phyloP scores from a whole-genome alignment of 2,113 vertebrate genomes.

The Siphamia tubifer region DNA sequence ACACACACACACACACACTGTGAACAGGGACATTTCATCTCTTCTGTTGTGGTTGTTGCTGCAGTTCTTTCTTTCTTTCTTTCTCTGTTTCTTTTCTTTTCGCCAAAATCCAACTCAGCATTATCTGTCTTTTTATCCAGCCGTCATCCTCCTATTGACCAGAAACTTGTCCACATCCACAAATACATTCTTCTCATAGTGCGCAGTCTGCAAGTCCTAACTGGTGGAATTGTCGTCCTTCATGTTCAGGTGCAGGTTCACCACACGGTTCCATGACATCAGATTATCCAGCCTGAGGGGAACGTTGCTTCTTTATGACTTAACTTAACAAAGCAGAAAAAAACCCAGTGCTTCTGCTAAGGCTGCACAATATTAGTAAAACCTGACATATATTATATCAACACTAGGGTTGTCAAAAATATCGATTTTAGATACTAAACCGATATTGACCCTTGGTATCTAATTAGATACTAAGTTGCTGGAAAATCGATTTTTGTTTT shows the following conservation, averaged over 20 bases:
- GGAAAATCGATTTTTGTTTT: no score
- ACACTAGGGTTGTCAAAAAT: no score
- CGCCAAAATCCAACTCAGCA: slow-evolving; percentile 13
- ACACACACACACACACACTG: background rate
- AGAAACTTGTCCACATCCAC: background rate
- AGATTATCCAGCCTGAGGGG: no score
- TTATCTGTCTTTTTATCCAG: background rate
- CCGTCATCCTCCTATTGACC: background rate
- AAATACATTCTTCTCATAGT: background rate
- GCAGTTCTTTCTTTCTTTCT: no score
- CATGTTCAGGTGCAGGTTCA: background rate
- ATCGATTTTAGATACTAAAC: no score
- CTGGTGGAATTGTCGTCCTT: background rate
- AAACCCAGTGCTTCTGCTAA: no score
- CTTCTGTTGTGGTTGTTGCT: background rate
- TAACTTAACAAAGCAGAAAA: no score
- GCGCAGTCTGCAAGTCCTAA: background rate
- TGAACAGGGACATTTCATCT: background rate
- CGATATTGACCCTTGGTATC: no score
- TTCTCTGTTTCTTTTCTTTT: background rate
- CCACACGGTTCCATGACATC: background rate
- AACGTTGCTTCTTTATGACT: no score
- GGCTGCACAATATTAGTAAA: no score
- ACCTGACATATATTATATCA: no score
- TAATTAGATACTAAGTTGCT: no score